Conservation (phyloP, 2,888 invertebrate genomes). For the Hydraecia micacea region DNA sequence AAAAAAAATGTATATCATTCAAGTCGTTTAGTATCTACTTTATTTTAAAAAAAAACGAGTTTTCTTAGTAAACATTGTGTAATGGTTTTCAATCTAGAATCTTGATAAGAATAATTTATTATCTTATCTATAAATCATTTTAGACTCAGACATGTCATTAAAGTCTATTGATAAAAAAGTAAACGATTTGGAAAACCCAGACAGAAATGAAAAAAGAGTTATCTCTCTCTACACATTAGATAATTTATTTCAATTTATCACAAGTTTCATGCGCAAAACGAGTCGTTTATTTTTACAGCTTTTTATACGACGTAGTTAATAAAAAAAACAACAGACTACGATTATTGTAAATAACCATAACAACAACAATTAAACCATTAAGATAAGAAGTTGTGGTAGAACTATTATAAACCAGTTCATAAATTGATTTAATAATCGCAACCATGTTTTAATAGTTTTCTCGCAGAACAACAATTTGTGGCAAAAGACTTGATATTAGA, state of each 20-base stretch:
- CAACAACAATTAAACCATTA: conserved; percentile 10
- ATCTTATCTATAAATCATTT: neutral
- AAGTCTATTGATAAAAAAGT: neutral
- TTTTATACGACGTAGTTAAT: neutral
- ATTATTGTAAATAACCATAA: conserved; percentile 1
- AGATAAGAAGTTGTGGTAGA: neutral
- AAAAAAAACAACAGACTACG: neutral
- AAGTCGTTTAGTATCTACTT: neutral
- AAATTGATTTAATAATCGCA: neutral
- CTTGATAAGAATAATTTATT: conserved; percentile 4
- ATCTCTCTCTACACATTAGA: neutral
- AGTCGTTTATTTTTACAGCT: neutral
- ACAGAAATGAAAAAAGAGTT: neutral
- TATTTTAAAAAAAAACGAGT: neutral
- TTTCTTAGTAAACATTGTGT: neutral
- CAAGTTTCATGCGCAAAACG: neutral
- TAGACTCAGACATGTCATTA: neutral
- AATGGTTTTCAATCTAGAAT: neutral
- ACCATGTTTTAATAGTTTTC: neutral
- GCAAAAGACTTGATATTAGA: neutral
- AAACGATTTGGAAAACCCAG: neutral
- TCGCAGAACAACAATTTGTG: neutral
- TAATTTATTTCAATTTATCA: conserved; percentile 3
- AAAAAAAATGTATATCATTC: too few relatives aligned
- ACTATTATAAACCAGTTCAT: conserved; percentile 3